Percentiles rank a stretch among this genome's conserved stretches.
phyloP scores from a whole-genome alignment of 2,888 invertebrate species.

The Cremastobaeus sp. region DNA sequence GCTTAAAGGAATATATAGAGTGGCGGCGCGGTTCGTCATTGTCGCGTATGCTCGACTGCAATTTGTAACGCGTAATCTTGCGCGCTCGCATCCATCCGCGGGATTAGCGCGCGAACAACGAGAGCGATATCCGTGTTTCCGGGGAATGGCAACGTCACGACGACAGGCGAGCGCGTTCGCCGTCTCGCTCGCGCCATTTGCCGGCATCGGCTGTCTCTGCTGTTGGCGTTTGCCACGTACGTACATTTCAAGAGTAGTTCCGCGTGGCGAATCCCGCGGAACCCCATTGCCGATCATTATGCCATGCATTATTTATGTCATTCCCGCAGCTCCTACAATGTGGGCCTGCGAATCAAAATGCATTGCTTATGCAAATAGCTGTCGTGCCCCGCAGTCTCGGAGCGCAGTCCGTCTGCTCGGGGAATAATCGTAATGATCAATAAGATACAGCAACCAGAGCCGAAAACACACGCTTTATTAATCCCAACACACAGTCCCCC shows the following conservation, averaged over 20 bases:
- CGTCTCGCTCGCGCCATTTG: background rate
- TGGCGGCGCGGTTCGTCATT: constrained; percentile 38
- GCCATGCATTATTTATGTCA: constrained; percentile 77
- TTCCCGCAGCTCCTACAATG: constrained; percentile 64
- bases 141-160: constrained; percentile 21
- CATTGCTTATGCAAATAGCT: constrained; percentile 78
- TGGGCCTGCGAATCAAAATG: constrained; percentile 76
- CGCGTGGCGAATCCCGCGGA: constrained; percentile 58
- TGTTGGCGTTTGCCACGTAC: constrained; percentile 43
- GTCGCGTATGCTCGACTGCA: constrained; percentile 39
- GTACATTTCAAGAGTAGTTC: constrained; percentile 49
- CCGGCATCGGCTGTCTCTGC: constrained; percentile 11
- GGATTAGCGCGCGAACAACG: constrained; percentile 47
- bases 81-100: constrained; percentile 45
- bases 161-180: background rate
- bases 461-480: constrained; percentile 45
- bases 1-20: constrained; percentile 28
- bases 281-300: constrained; percentile 71
- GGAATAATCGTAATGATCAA: constrained; percentile 73
- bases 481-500: constrained; percentile 26
- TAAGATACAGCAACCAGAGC: constrained; percentile 65
- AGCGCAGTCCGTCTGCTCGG: constrained; percentile 65
- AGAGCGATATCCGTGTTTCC: constrained; percentile 48
- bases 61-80: constrained; percentile 58
- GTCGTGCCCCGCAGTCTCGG: constrained; percentile 68